Conservation (phyloP, 1,140 invertebrate species). For the Whitmania pigra region DNA sequence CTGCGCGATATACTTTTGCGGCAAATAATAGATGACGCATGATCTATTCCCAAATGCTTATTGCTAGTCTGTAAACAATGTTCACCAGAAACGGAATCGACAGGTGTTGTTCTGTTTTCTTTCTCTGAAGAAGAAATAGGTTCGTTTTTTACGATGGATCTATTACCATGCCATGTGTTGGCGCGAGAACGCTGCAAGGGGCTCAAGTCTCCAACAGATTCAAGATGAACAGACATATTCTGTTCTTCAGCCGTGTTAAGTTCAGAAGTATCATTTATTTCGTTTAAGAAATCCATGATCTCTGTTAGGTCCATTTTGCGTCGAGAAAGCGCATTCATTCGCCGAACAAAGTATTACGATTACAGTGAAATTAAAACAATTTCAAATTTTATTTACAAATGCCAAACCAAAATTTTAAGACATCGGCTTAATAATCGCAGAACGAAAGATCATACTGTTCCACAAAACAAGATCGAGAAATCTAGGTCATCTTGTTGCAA, state of each 20-base stretch:
- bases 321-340: too few relatives aligned
- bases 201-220: neutral
- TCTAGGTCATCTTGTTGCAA: too few relatives aligned
- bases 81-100: neutral
- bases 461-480: too few relatives aligned
- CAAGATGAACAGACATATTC: neutral
- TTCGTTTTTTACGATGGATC: neutral
- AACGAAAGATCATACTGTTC: too few relatives aligned
- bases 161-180: constrained; percentile 18
- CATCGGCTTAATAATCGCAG: too few relatives aligned
- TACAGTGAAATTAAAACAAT: too few relatives aligned
- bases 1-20: constrained; percentile 7
- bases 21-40: too few relatives aligned
- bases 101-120: neutral
- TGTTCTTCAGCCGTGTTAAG: neutral
- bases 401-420: too few relatives aligned
- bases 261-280: neutral
- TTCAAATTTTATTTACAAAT: too few relatives aligned
- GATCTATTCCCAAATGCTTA: neutral
- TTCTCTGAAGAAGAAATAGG: neutral
- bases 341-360: too few relatives aligned
- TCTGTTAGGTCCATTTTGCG: neutral
- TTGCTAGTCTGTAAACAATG: neutral
- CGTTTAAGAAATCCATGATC: constrained; percentile 2
- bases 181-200: constrained; percentile 7